Conservation (phyloP, 2,113 vertebrate species). For the Myrmecophaga tridactyla region DNA sequence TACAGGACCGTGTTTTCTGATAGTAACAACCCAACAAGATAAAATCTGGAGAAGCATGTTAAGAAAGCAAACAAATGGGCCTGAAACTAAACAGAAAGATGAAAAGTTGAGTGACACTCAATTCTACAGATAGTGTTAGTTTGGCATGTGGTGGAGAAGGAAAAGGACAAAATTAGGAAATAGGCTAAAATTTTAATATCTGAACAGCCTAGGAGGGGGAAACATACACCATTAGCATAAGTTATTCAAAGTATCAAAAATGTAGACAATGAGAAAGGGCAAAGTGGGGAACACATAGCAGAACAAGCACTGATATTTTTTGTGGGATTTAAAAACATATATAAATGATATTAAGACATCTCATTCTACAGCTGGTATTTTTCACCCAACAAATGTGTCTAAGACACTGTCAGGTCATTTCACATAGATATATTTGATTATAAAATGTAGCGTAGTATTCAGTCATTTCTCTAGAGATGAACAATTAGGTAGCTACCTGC, state of each 20-base stretch:
- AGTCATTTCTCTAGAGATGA: too few relatives aligned
- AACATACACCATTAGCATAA: background rate
- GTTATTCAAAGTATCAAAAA: background rate
- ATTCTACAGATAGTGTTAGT: background rate
- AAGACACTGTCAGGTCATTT: too few relatives aligned
- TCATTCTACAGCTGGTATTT: too few relatives aligned
- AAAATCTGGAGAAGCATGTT: background rate
- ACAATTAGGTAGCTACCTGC: too few relatives aligned
- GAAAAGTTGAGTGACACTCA: background rate
- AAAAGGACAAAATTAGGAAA: background rate
- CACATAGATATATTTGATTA: too few relatives aligned
- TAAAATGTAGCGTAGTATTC: too few relatives aligned
- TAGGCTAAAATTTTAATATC: background rate
- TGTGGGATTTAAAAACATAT: too few relatives aligned
- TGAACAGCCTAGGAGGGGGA: background rate
- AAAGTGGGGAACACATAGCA: background rate
- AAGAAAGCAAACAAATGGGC: background rate
- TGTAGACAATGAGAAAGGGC: background rate
- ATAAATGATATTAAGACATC: too few relatives aligned
- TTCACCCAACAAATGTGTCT: too few relatives aligned
- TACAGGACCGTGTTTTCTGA: too few relatives aligned
- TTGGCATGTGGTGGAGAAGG: background rate
- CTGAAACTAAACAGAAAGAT: background rate
- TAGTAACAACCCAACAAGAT: too few relatives aligned
- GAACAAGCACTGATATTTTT: background rate